Percentiles rank a stretch among this genome's conserved stretches.
These are phyloP conservation scores for Hippocampus zosterae DNA, from an alignment of 2,113 vertebrate species.

Conservation along the genomic window DNA sequence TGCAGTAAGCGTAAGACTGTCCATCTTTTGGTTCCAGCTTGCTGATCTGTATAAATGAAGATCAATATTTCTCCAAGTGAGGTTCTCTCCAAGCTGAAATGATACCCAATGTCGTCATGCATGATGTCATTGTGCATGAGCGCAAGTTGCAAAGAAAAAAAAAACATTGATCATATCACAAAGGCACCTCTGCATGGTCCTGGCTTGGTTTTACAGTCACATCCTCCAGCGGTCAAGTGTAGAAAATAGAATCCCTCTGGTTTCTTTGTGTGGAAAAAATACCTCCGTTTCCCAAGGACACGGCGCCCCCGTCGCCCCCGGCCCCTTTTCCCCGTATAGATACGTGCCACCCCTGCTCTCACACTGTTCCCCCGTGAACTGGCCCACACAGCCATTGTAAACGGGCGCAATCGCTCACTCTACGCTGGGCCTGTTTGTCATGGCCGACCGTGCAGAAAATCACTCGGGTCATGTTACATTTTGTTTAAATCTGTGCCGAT, in stretches of 20 bases:
- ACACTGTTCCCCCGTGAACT: background rate
- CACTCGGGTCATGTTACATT: background rate
- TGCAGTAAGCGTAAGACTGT: background rate
- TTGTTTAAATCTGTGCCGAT: background rate
- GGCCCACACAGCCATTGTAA: background rate
- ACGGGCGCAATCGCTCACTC: background rate
- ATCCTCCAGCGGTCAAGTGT: background rate
- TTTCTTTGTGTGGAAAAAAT: background rate
- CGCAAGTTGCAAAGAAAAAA: background rate
- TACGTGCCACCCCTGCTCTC: background rate
- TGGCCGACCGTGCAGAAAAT: background rate
- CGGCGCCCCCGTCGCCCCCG: background rate
- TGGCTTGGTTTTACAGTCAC: background rate
- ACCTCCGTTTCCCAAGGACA: background rate
- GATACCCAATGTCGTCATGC: too few species aligned
- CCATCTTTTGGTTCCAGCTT: background rate
- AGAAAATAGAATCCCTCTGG: background rate
- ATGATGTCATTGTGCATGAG: background rate
- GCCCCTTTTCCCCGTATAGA: too few species aligned
- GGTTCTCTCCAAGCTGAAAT: too few species aligned
- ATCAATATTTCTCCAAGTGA: too few species aligned
- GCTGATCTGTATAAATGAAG: background rate
- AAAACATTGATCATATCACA: background rate
- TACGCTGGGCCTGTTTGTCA: background rate
- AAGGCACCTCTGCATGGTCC: background rate